Evolutionary conservation across 2,797 vertebrate genomes (phyloP).

Genomic region (Eospalax fontanierii): DNA sequence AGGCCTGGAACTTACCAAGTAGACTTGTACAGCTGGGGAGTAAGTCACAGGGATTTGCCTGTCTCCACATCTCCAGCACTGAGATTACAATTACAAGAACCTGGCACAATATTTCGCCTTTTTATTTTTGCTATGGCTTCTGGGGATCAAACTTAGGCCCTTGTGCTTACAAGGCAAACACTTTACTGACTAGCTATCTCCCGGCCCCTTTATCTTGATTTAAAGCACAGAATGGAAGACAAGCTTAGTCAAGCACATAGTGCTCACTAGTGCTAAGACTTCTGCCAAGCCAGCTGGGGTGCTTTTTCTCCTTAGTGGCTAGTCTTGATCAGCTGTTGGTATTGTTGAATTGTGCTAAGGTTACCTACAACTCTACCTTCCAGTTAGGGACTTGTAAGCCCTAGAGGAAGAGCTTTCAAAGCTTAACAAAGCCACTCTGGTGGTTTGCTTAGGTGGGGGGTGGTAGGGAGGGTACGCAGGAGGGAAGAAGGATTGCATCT

Average conservation of each 20-base stretch:
- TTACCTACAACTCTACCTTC: background rate
- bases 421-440: background rate
- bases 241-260: background rate
- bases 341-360: background rate
- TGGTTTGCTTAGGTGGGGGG: background rate
- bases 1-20: background rate
- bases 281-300: background rate
- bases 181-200: background rate
- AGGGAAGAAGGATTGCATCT: background rate
- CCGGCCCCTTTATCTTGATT: background rate
- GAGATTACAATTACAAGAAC: background rate
- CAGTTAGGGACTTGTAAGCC: background rate
- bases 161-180: background rate
- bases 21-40: background rate
- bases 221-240: background rate
- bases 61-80: background rate
- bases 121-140: background rate
- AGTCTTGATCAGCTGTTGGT: background rate
- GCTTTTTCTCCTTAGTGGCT: background rate
- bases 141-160: background rate
- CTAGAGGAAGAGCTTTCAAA: constrained; percentile 7
- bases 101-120: background rate
- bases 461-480: too few species aligned
- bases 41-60: background rate
- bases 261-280: background rate